Evolutionary conservation across 2,888 invertebrate genomes (phyloP), one percentile per base, ranked within the genome.

Genomic region (Xylocampa areola): DNA sequence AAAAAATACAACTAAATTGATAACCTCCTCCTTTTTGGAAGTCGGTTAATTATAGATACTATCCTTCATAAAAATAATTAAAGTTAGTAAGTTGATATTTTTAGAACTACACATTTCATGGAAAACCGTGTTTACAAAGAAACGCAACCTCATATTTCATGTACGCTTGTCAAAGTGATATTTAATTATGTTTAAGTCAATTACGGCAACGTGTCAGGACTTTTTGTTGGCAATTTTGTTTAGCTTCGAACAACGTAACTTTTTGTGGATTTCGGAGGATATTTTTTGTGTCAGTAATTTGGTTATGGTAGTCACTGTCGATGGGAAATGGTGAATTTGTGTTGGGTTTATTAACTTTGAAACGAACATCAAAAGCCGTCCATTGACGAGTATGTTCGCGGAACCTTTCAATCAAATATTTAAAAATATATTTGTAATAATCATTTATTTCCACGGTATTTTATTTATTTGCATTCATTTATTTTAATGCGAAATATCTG

Each of bases 271-370:
- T 50, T 19, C 32, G 14, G 61, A 52, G 16, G 37, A 32, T 23
- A 30, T 71, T 58, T 62, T 61, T 47, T 52, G 27, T 13, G 27
- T n/a, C n/a, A 4, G n/a, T 61, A 71, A 66, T 61, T 11, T 35
- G 43, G 14, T 58, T 51, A 66, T 21, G 44, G 35, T 49, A 14
- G 39, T 21, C 5, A 23, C 21, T 36, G 61, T 40, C 32, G 39
- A 48, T 36, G 19, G 19, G 19, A 10, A 47, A 51, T 21, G 14
- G 4, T 35, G 13, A 41, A 33, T 37, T 37, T 33, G 16, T 6
- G 8, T 35, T 40, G 4, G 21, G 2, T 30, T 37, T 43, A 8
- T 13, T 25, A 11, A 39, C 10, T 33, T 23, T 30, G 8, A 17
- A 44, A 30, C 13, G 37, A 23, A 2, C 10, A 52, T n/a, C 32